Percentiles rank a stretch among this genome's conserved stretches.
phyloP scores from a whole-genome alignment of 2,797 vertebrate species.

The Sorex maritimensis region DNA sequence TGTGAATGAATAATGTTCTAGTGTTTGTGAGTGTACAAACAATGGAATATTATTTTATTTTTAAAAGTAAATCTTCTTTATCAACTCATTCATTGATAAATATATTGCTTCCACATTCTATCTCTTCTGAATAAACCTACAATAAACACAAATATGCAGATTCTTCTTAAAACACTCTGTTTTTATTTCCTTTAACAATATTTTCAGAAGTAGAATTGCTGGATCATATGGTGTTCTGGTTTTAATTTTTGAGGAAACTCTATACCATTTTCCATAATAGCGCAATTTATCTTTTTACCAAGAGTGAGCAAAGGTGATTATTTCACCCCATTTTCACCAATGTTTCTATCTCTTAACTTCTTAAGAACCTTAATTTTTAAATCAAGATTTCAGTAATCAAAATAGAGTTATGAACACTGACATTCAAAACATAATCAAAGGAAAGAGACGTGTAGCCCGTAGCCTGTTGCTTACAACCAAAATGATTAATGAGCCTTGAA shows the following conservation, averaged over 20 bases:
- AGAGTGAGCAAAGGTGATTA: background rate
- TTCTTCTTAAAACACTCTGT: background rate
- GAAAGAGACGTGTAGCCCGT: background rate
- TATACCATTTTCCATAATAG: background rate
- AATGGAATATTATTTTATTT: background rate
- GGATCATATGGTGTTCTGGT: background rate
- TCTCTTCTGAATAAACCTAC: background rate
- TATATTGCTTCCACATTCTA: background rate
- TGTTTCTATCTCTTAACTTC: background rate
- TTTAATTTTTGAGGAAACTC: background rate
- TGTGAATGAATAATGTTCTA: background rate
- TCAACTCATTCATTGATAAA: background rate
- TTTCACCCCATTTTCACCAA: background rate
- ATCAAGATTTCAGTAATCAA: background rate
- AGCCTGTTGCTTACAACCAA: background rate
- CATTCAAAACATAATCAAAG: background rate
- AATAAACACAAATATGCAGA: background rate
- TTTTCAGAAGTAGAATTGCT: background rate
- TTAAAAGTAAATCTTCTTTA: background rate
- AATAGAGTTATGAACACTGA: conserved; percentile 42
- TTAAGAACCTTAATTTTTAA: background rate
- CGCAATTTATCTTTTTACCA: background rate
- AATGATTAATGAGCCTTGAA: background rate
- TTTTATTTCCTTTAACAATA: background rate
- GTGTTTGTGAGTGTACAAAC: background rate